phyloP scores from a whole-genome alignment of 2,888 invertebrate species.

The Drosophila parthenogenetica region DNA sequence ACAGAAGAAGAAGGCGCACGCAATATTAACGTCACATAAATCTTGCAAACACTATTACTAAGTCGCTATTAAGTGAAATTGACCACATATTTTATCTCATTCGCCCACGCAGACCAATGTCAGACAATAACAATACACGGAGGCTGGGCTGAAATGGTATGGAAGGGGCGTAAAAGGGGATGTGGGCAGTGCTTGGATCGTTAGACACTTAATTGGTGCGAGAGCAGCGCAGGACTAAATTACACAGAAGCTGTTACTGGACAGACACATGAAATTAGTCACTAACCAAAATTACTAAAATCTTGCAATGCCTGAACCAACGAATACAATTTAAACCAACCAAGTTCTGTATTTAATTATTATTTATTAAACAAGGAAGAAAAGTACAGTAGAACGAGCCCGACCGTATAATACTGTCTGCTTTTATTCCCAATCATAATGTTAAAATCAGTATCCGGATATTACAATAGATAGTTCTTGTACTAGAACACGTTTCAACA shows the following conservation, averaged over 20 bases:
- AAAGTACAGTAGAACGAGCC: too few species aligned
- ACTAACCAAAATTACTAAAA: conserved; percentile 22
- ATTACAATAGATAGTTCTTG: too few species aligned
- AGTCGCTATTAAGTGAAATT: conserved; percentile 83
- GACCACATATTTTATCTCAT: conserved; percentile 83
- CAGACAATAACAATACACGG: conserved; percentile 17
- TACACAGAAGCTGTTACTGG: conserved; percentile 44
- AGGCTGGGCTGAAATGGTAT: not conserved
- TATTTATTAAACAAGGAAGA: too few species aligned
- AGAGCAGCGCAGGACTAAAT: conserved; percentile 56
- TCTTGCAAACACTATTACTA: conserved; percentile 78
- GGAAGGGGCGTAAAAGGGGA: not conserved
- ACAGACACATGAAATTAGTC: conserved; percentile 38
- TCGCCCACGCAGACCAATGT: conserved; percentile 60
- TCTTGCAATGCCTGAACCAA: not conserved
- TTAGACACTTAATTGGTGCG: conserved; percentile 51
- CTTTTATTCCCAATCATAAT: too few species aligned
- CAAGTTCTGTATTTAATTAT: too few species aligned
- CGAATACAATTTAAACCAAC: not conserved
- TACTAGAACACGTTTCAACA: too few species aligned
- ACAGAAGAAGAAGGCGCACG: conserved; percentile 14
- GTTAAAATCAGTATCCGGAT: too few species aligned
- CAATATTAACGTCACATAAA: conserved; percentile 81
- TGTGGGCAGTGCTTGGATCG: conserved; percentile 18
- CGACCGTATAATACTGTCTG: too few species aligned